Conservation (phyloP, 37 sponge, comb jelly and placozoan species). For the Beroe forskalii region DNA sequence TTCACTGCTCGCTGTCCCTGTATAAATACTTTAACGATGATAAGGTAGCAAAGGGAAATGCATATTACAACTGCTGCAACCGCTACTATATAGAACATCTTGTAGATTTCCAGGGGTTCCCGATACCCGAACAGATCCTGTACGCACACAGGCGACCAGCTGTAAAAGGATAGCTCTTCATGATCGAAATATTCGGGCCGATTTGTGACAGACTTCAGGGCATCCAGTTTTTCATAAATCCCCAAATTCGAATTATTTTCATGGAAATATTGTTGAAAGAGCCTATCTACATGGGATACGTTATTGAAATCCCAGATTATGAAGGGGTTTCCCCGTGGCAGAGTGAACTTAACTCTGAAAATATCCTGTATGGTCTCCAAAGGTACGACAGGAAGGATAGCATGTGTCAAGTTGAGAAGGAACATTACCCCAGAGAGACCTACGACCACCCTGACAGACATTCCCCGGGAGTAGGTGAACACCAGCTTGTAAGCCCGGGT, state of each 20-base stretch:
- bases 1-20: too few species aligned
- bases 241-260: neutral
- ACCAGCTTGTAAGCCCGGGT: neutral
- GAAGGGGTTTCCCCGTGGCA: neutral
- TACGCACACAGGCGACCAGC: slow-evolving; percentile 19
- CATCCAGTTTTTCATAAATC: neutral
- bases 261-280: neutral
- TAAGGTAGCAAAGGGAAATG: too few species aligned
- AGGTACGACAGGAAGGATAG: neutral
- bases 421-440: too few species aligned
- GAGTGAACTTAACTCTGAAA: neutral
- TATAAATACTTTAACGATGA: too few species aligned
- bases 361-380: neutral
- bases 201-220: neutral
- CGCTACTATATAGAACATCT: neutral
- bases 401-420: too few species aligned
- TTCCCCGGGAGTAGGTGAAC: too few species aligned
- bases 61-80: too few species aligned
- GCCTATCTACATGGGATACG: neutral
- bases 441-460: too few species aligned
- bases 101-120: neutral
- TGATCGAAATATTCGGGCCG: neutral
- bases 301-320: neutral
- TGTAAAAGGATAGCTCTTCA: slow-evolving; percentile 5
- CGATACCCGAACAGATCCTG: neutral